Conservation (phyloP, 2,888 invertebrate genomes). For the Cephus pulcher region DNA sequence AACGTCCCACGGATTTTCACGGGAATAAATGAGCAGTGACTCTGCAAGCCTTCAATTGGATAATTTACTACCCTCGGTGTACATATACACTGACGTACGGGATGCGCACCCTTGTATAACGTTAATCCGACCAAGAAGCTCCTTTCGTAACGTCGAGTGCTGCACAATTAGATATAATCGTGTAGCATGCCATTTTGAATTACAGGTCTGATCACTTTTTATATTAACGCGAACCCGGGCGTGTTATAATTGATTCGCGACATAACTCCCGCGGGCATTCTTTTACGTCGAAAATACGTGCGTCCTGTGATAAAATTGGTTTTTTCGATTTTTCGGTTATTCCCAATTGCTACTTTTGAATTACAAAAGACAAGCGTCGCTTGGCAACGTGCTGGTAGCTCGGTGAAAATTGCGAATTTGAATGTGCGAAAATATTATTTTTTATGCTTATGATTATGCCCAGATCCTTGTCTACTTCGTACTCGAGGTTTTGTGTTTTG, state of each 20-base stretch:
- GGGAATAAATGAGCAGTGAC: constrained; percentile 5
- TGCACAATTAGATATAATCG: background rate
- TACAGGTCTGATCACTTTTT: background rate
- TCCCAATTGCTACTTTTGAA: background rate
- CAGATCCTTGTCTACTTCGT: background rate
- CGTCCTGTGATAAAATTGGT: background rate
- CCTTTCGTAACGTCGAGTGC: background rate
- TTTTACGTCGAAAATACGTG: background rate
- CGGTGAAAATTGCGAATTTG: background rate
- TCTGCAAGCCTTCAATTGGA: background rate
- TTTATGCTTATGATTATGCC: background rate
- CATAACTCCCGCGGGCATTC: background rate
- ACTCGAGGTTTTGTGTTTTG: background rate
- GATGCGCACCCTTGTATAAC: background rate
- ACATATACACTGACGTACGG: background rate
- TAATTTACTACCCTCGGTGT: background rate
- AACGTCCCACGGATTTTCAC: constrained; percentile 4
- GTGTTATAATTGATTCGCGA: background rate
- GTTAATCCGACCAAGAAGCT: background rate
- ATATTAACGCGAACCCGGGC: background rate
- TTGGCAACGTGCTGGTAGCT: background rate
- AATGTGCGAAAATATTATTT: background rate
- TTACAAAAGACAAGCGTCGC: background rate
- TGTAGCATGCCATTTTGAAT: background rate
- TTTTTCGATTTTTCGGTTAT: background rate